Conservation (phyloP, 1,140 invertebrate genomes). For the Ridgeia piscesae region DNA sequence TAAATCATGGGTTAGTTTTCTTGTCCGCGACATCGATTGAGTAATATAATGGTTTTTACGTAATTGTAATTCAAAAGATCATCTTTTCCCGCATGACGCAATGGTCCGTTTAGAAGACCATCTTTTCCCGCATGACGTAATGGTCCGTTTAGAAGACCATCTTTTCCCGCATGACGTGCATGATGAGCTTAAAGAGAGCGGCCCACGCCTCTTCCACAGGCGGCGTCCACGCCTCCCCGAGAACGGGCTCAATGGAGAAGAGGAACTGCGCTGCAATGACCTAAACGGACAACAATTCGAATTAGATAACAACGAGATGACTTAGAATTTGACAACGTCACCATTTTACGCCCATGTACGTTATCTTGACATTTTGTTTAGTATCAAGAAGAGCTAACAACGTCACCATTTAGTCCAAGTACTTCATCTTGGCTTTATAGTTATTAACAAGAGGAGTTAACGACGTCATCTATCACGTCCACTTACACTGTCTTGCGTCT, state of each 20-base stretch:
- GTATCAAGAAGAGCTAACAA: too few relatives aligned
- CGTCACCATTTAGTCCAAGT: too few relatives aligned
- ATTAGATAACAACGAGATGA: not conserved
- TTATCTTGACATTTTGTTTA: too few relatives aligned
- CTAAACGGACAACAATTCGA: not conserved
- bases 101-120: not conserved
- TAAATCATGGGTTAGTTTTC: not conserved
- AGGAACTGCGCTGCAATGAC: constrained; percentile 9
- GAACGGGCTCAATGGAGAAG: constrained; percentile 18
- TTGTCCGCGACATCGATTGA: not conserved
- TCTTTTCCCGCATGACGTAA: constrained; percentile 6
- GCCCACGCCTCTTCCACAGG: constrained; percentile 19
- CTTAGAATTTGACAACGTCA: too few relatives aligned
- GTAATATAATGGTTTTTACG: not conserved
- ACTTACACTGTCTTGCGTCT: too few relatives aligned
- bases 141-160: constrained; percentile 9
- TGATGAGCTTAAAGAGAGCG: constrained; percentile 11
- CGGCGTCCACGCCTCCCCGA: constrained; percentile 7
- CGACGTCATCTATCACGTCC: too few relatives aligned
- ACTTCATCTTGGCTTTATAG: too few relatives aligned
- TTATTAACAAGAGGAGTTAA: too few relatives aligned
- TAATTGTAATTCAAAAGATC: constrained; percentile 9
- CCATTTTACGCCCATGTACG: too few relatives aligned
- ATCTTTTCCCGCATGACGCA: constrained; percentile 15
- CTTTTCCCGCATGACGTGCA: constrained; percentile 16